Evolutionary conservation across 2,888 invertebrate genomes (phyloP), one percentile per base, ranked within the genome.

Genomic region (Monopis laevigella): DNA sequence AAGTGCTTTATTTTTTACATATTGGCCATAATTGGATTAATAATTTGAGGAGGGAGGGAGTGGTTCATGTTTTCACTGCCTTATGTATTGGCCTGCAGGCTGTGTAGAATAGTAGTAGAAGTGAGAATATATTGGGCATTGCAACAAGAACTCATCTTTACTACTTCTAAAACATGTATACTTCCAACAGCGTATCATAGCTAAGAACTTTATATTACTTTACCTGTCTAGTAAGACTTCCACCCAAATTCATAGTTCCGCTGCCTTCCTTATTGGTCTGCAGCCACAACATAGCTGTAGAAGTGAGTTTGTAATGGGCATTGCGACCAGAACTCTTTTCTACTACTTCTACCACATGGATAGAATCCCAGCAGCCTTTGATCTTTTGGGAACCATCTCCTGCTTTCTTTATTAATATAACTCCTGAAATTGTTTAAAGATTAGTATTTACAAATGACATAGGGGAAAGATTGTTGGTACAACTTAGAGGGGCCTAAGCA

Each of bases 291-390:
- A 99, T 99, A 0, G 96, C 97, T 0, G 99, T 99, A 0, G 98
- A 98, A 30, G 98, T 99, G 59, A 99, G 85, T 82, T 99, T 99
- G 69, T 99, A 99, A 69, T 98, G 97, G 16, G 98, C 98, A 54
- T 89, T 92, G 41, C 96, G 86, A 0, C 97, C 97, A 16, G 91
- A 92, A 36, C 94, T 90, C 73, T 98, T 98, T 67, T 98, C 97
- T 63, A 95, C 94, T 1, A 99, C 98, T 78, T 99, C 99, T 11
- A 99, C 95, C 0, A 99, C 99, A 63, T 99, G 99, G 60, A 99
- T 97, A 2, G 98, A 98, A 68, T 99, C 99, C 99, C 99, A 99
- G 72, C 98, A 98, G 1, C 99, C 99, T 69, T 97, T 97, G 56
- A 98, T 98, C 78, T 96, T 97, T 77, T 95, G 96, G 27, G 96